Percentiles rank a stretch among this genome's conserved stretches.
Evolutionary conservation across 2,888 invertebrate species (phyloP).

Genomic region (Tipula helvola): DNA sequence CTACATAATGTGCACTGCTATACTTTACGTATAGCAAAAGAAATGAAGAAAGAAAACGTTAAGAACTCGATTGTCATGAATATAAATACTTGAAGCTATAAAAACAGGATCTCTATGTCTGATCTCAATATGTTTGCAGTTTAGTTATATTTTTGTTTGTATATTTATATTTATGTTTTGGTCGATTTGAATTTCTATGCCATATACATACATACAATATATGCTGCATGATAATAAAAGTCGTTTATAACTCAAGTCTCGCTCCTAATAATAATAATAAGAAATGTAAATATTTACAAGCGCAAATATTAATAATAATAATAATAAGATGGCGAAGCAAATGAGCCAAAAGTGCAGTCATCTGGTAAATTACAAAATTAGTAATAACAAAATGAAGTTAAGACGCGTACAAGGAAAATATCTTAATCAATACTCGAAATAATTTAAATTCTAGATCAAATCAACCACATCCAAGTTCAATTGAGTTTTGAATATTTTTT

Average conservation of each 20-base stretch:
- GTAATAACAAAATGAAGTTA: neutral
- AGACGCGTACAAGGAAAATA: neutral
- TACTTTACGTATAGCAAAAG: neutral
- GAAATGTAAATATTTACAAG: neutral
- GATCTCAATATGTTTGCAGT: constrained; percentile 6
- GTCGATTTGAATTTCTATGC: neutral
- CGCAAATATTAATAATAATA: neutral
- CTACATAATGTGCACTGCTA: neutral
- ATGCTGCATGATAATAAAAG: neutral
- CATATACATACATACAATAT: neutral
- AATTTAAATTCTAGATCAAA: neutral
- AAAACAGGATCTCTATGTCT: constrained; percentile 10
- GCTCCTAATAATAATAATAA: neutral
- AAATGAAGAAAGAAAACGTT: neutral
- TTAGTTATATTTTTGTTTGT: neutral
- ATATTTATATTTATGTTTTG: constrained; percentile 4
- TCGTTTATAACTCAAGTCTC: neutral
- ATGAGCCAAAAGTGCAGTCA: neutral
- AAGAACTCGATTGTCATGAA: neutral
- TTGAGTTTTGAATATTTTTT: neutral
- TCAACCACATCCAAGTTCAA: neutral
- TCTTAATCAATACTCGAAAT: neutral
- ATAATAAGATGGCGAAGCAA: neutral
- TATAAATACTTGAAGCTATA: constrained; percentile 6
- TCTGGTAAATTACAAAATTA: neutral